A percentile compares a stretch with the other conserved stretches of the same genome.
These are phyloP conservation scores for Pteropus alecto DNA, from an alignment of 2,113 vertebrate genomes.

Conservation along the genomic window DNA sequence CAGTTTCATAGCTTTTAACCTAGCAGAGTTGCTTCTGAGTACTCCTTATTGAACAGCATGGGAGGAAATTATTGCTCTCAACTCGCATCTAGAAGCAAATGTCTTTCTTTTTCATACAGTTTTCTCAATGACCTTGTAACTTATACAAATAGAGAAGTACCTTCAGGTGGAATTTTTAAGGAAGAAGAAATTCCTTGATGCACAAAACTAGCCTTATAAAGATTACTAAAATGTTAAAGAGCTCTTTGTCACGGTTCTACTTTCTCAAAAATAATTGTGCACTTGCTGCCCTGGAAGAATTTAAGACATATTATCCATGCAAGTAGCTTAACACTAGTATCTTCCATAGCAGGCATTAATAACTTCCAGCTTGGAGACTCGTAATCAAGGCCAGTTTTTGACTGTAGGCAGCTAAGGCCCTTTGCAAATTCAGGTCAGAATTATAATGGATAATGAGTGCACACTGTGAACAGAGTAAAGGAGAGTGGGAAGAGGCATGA, in stretches of 20 bases:
- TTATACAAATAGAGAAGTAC: not conserved
- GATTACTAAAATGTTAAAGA: not conserved
- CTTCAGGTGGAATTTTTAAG: constrained; percentile 29
- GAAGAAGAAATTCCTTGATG: constrained; percentile 14
- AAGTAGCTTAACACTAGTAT: not conserved
- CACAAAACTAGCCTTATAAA: not conserved
- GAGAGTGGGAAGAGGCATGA: not conserved
- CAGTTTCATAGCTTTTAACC: constrained; percentile 62
- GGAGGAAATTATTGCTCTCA: not conserved
- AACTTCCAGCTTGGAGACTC: not conserved
- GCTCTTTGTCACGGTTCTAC: not conserved
- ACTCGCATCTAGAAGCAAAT: not conserved
- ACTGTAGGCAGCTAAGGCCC: not conserved
- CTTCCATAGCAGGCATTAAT: not conserved
- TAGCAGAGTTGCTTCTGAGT: constrained; percentile 20
- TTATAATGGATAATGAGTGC: not conserved
- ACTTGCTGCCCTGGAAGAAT: not conserved
- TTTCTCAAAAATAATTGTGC: not conserved
- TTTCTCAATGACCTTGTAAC: not conserved
- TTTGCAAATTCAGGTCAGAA: not conserved
- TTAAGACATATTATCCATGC: not conserved
- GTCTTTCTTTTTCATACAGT: not conserved
- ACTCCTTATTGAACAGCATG: constrained; percentile 40
- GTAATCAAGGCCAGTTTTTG: not conserved
- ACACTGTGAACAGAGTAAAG: not conserved